Evolutionary conservation across 2,888 invertebrate species (phyloP), one percentile per base, ranked within the genome.

Genomic region (Epirrhoe alternata): DNA sequence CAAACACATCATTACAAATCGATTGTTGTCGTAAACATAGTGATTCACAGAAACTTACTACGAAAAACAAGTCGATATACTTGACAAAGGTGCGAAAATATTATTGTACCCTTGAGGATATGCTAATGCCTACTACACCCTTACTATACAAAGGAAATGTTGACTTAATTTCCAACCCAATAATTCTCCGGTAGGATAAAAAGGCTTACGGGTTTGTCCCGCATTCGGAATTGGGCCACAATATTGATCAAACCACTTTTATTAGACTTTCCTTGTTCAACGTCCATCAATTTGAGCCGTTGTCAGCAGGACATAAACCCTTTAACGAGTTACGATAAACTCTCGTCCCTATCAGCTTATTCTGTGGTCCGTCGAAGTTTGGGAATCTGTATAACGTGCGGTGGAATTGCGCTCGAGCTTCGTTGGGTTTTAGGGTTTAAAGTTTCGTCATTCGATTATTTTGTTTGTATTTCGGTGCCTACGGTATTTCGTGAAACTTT

Each of bases 241-340:
- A 70, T 69, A 59, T 66, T 65, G 65, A 70, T 67, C 63, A 70
- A 68, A 57, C 63, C 61, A 52, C 66, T 74, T 71, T 75, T 70
- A 74, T 71, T 62, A 68, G 57, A 60, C 55, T 62, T 62, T 68
- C 61, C 73, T 74, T 73, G 65, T 64, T 67, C 69, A 73, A 78
- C 75, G 77, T 77, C 78, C 77, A 81, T 83, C 77, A 80, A 78
- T 76, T 73, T 76, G 66, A 76, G 77, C 76, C 75, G 71, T 74
- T 71, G 78, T 81, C 80, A 81, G 80, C 78, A 76, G 71, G 70
- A 75, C 76, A 72, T 82, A 79, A 82, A 82, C 77, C 77, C 74
- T 81, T 76, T 80, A 83, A 80, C 77, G 78, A 78, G 77, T 74
- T 81, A 66, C 76, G 75, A 73, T 78, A 78, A 75, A 77, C 75